A percentile compares a stretch with the other conserved stretches of the same genome.
Conservation (phyloP, 2,113 vertebrate genomes). For the Lophius piscatorius region DNA sequence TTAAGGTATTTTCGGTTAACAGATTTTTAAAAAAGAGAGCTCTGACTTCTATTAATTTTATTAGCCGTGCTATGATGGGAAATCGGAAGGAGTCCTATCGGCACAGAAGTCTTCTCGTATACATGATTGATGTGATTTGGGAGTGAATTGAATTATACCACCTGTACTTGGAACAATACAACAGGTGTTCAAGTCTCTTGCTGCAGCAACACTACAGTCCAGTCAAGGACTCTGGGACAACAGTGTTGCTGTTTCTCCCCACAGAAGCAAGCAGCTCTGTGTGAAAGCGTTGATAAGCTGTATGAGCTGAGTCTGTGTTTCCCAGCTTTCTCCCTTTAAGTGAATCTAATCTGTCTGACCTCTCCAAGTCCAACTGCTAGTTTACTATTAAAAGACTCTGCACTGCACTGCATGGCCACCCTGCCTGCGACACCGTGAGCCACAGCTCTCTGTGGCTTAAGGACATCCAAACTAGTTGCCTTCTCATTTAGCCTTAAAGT, state of each 20-base stretch:
- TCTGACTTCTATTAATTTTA: too few species aligned
- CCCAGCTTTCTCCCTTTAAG: constrained; percentile 63
- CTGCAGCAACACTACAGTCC: neutral
- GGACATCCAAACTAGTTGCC: neutral
- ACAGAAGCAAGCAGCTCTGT: constrained; percentile 9
- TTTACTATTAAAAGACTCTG: constrained; percentile 77
- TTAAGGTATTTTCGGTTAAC: neutral
- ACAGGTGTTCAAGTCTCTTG: too few species aligned
- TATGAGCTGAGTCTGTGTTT: constrained; percentile 51
- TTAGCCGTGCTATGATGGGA: too few species aligned
- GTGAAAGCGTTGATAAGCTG: constrained; percentile 45
- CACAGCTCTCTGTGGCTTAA: constrained; percentile 24
- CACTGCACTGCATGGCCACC: neutral
- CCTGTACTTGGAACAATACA: too few species aligned
- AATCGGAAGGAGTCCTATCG: too few species aligned
- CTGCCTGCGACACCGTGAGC: constrained; percentile 12
- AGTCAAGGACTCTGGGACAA: too few species aligned
- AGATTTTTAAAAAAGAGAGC: neutral
- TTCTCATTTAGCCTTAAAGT: neutral
- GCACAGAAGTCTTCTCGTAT: neutral
- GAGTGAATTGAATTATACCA: too few species aligned
- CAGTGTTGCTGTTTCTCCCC: too few species aligned
- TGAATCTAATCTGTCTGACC: constrained; percentile 77
- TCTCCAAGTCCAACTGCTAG: constrained; percentile 67
- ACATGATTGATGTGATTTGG: neutral